These are phyloP conservation scores for Antennarius striatus DNA, from an alignment of 2,113 vertebrate genomes.

Conservation along the genomic window DNA sequence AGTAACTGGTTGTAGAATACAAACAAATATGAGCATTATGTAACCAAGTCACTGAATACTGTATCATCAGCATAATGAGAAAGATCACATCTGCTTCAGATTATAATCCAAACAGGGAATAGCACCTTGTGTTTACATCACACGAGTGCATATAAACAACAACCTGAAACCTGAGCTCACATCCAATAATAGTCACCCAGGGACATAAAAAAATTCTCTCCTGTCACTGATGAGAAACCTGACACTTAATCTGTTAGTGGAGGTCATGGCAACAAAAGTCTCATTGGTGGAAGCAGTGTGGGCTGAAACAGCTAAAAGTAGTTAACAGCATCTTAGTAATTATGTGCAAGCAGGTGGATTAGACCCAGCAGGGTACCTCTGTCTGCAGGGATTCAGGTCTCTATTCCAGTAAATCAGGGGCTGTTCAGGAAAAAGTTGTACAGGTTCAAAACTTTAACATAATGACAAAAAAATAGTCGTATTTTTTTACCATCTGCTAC, in stretches of 20 bases:
- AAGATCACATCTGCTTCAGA: neutral
- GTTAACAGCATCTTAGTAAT: slow-evolving; percentile 51
- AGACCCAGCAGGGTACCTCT: slow-evolving; percentile 22
- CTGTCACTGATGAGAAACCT: slow-evolving; percentile 37
- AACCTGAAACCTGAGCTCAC: slow-evolving; percentile 29
- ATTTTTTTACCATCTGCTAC: no score
- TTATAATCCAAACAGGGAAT: neutral
- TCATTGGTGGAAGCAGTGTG: slow-evolving; percentile 7
- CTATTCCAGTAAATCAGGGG: no score
- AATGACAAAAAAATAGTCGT: neutral
- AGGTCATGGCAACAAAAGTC: slow-evolving; percentile 60
- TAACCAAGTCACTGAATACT: neutral
- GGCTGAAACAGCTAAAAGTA: slow-evolving; percentile 28
- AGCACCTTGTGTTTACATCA: slow-evolving; percentile 3
- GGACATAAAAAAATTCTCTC: slow-evolving; percentile 19
- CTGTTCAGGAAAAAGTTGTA: no score
- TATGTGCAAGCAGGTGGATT: slow-evolving; percentile 42
- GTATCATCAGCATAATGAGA: neutral
- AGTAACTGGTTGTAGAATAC: slow-evolving; percentile 4
- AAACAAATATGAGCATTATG: slow-evolving; percentile 4
- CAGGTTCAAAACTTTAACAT: neutral
- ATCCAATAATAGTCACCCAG: slow-evolving; percentile 15
- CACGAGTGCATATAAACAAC: slow-evolving; percentile 5
- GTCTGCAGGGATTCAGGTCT: slow-evolving; percentile 13
- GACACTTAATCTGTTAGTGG: slow-evolving; percentile 46